Percentiles rank a stretch among this genome's conserved stretches.
phyloP scores from a whole-genome alignment of 2,113 vertebrate species.

The Cnemophilus loriae region DNA sequence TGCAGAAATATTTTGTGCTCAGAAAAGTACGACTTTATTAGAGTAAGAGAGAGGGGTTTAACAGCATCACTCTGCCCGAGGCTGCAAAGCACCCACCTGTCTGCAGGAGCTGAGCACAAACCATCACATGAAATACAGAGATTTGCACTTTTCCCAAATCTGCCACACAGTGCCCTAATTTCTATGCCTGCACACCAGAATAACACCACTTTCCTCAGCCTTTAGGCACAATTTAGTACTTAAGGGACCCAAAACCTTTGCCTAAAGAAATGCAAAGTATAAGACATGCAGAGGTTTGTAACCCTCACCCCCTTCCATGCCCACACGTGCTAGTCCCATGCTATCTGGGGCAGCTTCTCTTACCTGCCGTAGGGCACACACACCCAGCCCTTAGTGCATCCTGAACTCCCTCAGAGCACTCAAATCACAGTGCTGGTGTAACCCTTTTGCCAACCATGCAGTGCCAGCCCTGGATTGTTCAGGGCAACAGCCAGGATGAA shows the following conservation, averaged over 20 bases:
- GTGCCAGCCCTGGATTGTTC: background rate
- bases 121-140: background rate
- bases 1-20: background rate
- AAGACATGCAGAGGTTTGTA: background rate
- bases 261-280: background rate
- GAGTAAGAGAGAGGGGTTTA: background rate
- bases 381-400: background rate
- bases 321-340: background rate
- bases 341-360: background rate
- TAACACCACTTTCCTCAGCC: background rate
- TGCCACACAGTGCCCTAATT: background rate
- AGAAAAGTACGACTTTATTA: constrained; percentile 2
- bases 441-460: background rate
- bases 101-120: background rate
- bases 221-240: background rate
- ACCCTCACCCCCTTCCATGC: background rate
- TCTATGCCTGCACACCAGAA: background rate
- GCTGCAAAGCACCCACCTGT: background rate
- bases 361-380: background rate
- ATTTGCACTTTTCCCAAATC: background rate
- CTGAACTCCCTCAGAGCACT: background rate
- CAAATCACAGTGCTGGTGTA: background rate
- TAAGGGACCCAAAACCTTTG: background rate
- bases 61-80: rapidly evolving
- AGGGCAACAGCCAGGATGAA: background rate